phyloP scores from a whole-genome alignment of 2,113 vertebrate genomes.

The Perca schrenkii region DNA sequence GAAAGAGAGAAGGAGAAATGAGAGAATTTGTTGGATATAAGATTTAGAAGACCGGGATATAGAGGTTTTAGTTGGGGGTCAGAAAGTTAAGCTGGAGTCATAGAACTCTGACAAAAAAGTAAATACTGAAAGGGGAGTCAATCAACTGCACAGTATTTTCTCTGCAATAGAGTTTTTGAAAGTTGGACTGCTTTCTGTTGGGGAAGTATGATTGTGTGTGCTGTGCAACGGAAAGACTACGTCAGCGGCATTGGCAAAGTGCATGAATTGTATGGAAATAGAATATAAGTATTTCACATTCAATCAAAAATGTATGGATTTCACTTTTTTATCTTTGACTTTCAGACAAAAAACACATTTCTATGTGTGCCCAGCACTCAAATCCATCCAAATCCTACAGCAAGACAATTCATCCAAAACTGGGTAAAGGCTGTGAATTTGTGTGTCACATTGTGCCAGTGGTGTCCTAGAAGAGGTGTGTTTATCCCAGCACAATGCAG shows the following conservation, averaged over 20 bases:
- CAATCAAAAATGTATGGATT: conserved; percentile 21
- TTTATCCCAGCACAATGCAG: not conserved
- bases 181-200: conserved; percentile 17
- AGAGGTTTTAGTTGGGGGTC: conserved; percentile 66
- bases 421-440: not conserved
- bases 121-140: conserved; percentile 58
- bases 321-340: conserved; percentile 23
- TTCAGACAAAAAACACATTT: conserved; percentile 29
- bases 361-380: conserved; percentile 4
- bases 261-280: conserved; percentile 19
- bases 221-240: not conserved
- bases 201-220: not conserved
- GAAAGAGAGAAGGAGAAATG: conserved; percentile 1
- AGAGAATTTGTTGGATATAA: conserved; percentile 41
- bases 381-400: conserved; percentile 24
- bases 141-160: conserved; percentile 41
- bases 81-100: conserved; percentile 69
- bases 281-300: conserved; percentile 17
- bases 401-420: conserved; percentile 1
- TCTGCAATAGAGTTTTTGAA: conserved; percentile 25
- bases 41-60: conserved; percentile 55
- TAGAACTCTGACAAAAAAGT: conserved; percentile 61
- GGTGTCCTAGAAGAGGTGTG: not conserved
- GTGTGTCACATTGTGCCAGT: not conserved
- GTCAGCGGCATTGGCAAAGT: not conserved